Percentiles rank a stretch among this genome's conserved stretches.
phyloP scores from a whole-genome alignment of 1,140 invertebrate genomes.

The Choristoneura fumiferana region DNA sequence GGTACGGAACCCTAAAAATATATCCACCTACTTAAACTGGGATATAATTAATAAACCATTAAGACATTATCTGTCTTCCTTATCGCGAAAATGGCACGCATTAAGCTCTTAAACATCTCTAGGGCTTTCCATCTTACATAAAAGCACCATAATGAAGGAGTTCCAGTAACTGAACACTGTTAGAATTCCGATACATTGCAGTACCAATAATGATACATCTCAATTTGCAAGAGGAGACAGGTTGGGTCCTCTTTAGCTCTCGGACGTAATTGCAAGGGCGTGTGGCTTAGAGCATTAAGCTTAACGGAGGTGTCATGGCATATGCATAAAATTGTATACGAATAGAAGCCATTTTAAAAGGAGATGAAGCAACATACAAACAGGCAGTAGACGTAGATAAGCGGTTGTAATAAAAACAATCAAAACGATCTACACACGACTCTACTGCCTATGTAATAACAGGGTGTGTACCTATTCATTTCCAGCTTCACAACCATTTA shows the following conservation, averaged over 20 bases:
- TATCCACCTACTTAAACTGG: no score
- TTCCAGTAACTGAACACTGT: background rate
- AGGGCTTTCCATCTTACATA: background rate
- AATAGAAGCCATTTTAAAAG: no score
- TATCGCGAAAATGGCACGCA: background rate
- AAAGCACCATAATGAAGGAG: conserved; percentile 8
- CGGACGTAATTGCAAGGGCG: conserved; percentile 52
- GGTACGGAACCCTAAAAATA: no score
- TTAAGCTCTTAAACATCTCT: conserved; percentile 1
- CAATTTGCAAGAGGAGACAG: conserved; percentile 23
- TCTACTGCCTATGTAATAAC: no score
- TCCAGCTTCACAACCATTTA: no score
- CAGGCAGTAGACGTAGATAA: no score
- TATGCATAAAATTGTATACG: no score
- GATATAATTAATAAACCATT: background rate
- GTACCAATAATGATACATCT: conserved; percentile 21
- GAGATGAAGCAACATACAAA: no score
- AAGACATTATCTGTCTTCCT: conserved; percentile 4
- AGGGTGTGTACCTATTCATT: no score
- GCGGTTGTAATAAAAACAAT: no score
- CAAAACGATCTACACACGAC: no score
- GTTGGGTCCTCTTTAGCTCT: conserved; percentile 30
- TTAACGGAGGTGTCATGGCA: background rate
- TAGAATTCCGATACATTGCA: conserved; percentile 15
- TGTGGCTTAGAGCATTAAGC: background rate